phyloP scores from a whole-genome alignment of 2,113 vertebrate species.

The Xenopus tropicalis region UCB_Xtro_10.0 CM004445.2:98273001-98273500 shows the following conservation, averaged over 20 bases:
- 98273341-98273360: constrained; percentile 35
- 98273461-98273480: background rate
- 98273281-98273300: constrained; percentile 17
- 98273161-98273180: background rate
- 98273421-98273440: constrained; percentile 13
- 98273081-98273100: no score
- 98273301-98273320: constrained; percentile 9
- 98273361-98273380: constrained; percentile 35
- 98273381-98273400: constrained; percentile 25
- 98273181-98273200: background rate
- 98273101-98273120: background rate
- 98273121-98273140: background rate
- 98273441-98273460: constrained; percentile 1
- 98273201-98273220: constrained; percentile 6
- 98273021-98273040: no score
- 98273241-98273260: constrained; percentile 10
- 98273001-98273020: no score
- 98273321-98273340: constrained; percentile 20
- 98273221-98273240: constrained; percentile 20
- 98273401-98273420: constrained; percentile 34
- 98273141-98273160: background rate
- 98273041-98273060: no score
- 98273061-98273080: no score
- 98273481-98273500: background rate
- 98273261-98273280: constrained; percentile 28